These are phyloP conservation scores for Bufotes viridis DNA, from an alignment of 2,797 vertebrate genomes.

Conservation along the genomic window DNA sequence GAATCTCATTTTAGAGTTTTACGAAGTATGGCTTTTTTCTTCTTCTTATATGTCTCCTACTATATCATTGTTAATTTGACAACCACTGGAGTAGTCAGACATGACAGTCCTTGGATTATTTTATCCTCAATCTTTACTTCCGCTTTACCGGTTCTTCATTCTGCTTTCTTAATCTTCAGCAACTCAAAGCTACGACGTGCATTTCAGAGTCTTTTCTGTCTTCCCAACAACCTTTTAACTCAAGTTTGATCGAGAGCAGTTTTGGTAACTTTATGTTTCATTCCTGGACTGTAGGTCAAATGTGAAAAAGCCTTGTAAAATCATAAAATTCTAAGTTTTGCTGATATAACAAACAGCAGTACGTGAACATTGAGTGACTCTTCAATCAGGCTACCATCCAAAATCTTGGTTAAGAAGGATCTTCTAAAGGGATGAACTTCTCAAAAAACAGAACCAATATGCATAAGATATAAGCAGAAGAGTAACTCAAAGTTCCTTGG, in stretches of 20 bases:
- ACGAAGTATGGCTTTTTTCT: not conserved
- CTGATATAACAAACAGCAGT: not conserved
- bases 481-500: too few relatives aligned
- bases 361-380: not conserved
- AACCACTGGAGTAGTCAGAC: not conserved
- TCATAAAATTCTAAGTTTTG: not conserved
- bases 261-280: not conserved
- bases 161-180: not conserved
- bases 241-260: not conserved
- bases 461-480: too few relatives aligned
- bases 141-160: not conserved
- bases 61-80: conserved; percentile 26
- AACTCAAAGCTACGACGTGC: not conserved
- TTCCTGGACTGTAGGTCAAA: not conserved
- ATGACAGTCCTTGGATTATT: not conserved
- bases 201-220: not conserved
- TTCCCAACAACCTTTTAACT: not conserved
- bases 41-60: not conserved
- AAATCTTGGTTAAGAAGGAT: too few relatives aligned
- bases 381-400: not conserved
- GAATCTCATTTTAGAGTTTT: conserved; percentile 6
- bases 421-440: too few relatives aligned
- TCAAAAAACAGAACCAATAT: too few relatives aligned
- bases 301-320: not conserved
- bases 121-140: not conserved